Base-by-base conservation (phyloP, 2,888 invertebrate genomes). In the Drosophila basisetae region DNA sequence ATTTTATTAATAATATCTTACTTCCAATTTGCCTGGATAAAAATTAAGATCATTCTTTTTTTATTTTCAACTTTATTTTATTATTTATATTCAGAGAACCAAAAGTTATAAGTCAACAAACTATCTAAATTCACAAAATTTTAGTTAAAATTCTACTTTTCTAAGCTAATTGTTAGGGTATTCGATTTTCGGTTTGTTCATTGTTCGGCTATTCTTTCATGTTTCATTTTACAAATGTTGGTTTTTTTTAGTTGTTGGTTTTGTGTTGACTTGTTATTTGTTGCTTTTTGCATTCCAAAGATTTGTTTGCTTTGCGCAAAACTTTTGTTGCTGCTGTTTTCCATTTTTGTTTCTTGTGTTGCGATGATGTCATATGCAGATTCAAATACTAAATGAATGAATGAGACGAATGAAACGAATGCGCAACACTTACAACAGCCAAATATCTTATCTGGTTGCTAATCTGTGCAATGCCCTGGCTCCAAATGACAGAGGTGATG, bases 321-420 rank as follows among this genome's bases (percentile, higher is more conserved):
- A 60, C 68, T 71, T 78, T 61, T 47, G 78, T 66, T 77, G 73
- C 73, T 83, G 72, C 61, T 33, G 63, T 61, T 22, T 47, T 25
- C 0, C 5, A 13, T 47, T 71, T 74, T 59, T n/a, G 11, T 13
- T 22, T 43, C 4, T 13, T 13, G 3, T 13, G 16, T 25, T 49
- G 50, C 49, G 88, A 88, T 85, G 90, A 85, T 85, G 85, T 85
- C 90, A 85, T 85, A 85, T 88, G 83, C 89, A 85, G 83, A 85
- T 88, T 30, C 30, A 53, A 22, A 53, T 33, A 60, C 22, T 25
- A 43, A 58, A 43, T 41, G 10, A 58, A 18, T 58, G 22, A 22
- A 58, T 30, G 35, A 52, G 47, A 7, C 13, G 22, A 47, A 16
- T 25, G 13, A 25, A 28, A 13, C 22, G 22, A 47, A 25, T 16